Evolutionary conservation across 2,113 vertebrate species (phyloP).

Genomic region (Melanocharis versteri): DNA sequence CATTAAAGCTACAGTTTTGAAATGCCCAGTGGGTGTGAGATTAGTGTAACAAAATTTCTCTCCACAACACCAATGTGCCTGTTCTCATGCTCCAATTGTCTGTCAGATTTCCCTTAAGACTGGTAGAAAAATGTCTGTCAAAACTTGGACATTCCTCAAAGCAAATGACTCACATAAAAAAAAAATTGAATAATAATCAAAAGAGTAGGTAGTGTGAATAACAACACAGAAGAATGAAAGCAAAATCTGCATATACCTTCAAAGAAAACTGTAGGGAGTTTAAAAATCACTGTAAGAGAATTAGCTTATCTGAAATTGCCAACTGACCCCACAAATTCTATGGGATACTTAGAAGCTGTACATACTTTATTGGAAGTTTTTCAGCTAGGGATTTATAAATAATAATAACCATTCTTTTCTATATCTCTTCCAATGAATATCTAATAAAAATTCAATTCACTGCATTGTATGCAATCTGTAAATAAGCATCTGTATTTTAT

Average conservation of each 20-base stretch:
- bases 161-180: background rate
- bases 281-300: background rate
- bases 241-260: background rate
- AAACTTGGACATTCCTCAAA: background rate
- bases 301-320: background rate
- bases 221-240: background rate
- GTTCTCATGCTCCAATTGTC: conserved; percentile 1
- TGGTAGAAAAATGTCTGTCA: background rate
- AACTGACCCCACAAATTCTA: background rate
- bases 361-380: background rate
- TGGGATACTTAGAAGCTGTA: background rate
- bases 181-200: background rate
- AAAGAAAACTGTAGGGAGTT: background rate
- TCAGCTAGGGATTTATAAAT: background rate
- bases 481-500: background rate
- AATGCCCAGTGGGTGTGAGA: background rate
- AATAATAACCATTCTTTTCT: background rate
- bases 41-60: background rate
- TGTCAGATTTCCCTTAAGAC: background rate
- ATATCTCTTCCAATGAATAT: background rate
- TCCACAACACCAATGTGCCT: background rate
- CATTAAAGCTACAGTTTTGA: background rate
- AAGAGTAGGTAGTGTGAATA: background rate
- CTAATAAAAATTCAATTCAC: background rate
- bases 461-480: background rate